A percentile compares a stretch with the other conserved stretches of the same genome.
These are phyloP conservation scores for Ifrita kowaldi DNA, from an alignment of 2,113 vertebrate species.

Conservation along the genomic window DNA sequence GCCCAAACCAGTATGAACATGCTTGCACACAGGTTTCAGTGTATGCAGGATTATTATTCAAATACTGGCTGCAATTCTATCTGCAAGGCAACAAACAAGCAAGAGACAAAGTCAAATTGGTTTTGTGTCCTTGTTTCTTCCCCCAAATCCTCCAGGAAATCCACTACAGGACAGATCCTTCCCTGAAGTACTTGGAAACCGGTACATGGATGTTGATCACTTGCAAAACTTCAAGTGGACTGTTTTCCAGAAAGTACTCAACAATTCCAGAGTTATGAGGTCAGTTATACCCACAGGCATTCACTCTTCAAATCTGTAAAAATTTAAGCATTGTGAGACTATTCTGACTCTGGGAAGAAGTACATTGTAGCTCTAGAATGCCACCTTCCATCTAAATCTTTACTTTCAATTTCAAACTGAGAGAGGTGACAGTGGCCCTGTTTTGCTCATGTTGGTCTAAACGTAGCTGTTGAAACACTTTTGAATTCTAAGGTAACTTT, in stretches of 20 bases:
- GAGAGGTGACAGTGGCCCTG: not conserved
- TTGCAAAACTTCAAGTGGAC: not conserved
- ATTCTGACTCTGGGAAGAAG: not conserved
- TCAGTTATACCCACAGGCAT: not conserved
- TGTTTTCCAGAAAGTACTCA: not conserved
- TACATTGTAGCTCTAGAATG: not conserved
- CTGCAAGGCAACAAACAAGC: not conserved
- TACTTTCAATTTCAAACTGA: not conserved
- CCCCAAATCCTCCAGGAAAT: not conserved
- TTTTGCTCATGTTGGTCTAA: not conserved
- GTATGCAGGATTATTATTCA: not conserved
- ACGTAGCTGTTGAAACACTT: not conserved
- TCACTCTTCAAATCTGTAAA: not conserved
- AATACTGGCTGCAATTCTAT: not conserved
- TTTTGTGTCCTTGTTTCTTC: not conserved
- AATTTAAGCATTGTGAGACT: not conserved
- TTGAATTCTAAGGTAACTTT: not conserved
- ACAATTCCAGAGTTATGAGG: not conserved
- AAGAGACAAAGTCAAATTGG: not conserved
- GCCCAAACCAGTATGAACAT: not conserved
- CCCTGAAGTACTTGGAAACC: not conserved
- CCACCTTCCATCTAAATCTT: not conserved
- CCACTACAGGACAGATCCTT: not conserved
- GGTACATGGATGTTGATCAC: rapidly evolving
- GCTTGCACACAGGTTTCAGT: not conserved